Percentiles rank a stretch among this genome's conserved stretches.
phyloP scores from a whole-genome alignment of 2,888 invertebrate genomes.

The Andrena chrysosceles region DNA sequence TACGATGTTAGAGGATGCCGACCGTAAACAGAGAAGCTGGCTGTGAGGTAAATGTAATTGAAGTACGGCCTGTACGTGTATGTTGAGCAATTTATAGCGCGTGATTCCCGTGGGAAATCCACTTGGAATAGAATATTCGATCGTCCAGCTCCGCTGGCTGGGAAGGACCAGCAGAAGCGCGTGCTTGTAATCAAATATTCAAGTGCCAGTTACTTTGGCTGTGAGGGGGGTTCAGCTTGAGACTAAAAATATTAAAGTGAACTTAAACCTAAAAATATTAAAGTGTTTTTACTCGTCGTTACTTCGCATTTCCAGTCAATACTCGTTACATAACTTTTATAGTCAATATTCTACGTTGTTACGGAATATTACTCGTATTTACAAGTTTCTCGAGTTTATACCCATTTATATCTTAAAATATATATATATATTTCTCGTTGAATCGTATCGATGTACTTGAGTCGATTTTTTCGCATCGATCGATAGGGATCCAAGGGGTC shows the following conservation, averaged over 20 bases:
- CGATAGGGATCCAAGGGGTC: constrained; percentile 4
- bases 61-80: neutral
- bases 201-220: constrained; percentile 37
- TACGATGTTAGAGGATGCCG: constrained; percentile 3
- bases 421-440: constrained; percentile 6
- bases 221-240: constrained; percentile 32
- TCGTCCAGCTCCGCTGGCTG: constrained; percentile 25
- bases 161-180: constrained; percentile 18
- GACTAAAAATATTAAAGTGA: constrained; percentile 5
- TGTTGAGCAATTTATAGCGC: constrained; percentile 34
- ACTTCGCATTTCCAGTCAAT: constrained; percentile 14
- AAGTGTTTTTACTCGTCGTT: constrained; percentile 48
- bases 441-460: neutral
- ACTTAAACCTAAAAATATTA: constrained; percentile 15
- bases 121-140: constrained; percentile 46
- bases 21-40: constrained; percentile 19
- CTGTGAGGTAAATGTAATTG: constrained; percentile 46
- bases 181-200: constrained; percentile 53
- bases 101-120: constrained; percentile 64
- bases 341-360: neutral
- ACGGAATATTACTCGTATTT: neutral
- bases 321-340: neutral
- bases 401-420: too few relatives aligned
- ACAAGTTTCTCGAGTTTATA: neutral
- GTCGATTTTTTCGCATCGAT: constrained; percentile 20